These are phyloP conservation scores for Dolomedes plantarius DNA, from an alignment of 2,888 invertebrate genomes.

Conservation along the genomic window DNA sequence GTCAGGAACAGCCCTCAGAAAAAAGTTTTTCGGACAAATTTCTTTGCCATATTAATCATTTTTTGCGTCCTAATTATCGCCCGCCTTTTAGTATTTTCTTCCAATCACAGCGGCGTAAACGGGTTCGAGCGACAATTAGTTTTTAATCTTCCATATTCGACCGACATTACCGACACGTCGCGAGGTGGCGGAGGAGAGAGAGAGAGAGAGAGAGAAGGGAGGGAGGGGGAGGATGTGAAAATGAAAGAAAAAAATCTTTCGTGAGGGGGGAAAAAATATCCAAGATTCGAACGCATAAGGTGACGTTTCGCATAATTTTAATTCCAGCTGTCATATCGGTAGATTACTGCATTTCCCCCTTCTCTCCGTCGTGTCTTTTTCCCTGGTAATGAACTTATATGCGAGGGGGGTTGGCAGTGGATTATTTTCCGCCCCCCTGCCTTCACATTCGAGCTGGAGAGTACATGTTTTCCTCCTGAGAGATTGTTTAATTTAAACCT, in stretches of 20 bases:
- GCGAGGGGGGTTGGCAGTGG: constrained; percentile 12
- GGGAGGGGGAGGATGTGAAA: not conserved
- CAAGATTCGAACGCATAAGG: constrained; percentile 62
- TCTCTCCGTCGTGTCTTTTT: constrained; percentile 22
- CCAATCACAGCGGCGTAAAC: constrained; percentile 69
- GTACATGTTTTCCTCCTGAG: constrained; percentile 32
- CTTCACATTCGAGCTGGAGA: constrained; percentile 27
- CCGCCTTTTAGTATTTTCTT: constrained; percentile 53
- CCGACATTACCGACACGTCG: constrained; percentile 60
- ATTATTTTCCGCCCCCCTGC: not conserved
- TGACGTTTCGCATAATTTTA: constrained; percentile 70
- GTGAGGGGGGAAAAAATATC: not conserved
- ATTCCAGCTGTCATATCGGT: constrained; percentile 70
- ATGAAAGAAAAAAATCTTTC: constrained; percentile 46
- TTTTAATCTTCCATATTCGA: constrained; percentile 70
- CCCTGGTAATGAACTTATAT: constrained; percentile 63
- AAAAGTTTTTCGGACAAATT: constrained; percentile 66
- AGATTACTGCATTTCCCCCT: constrained; percentile 57
- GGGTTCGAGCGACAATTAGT: constrained; percentile 71
- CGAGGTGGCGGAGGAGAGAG: not conserved
- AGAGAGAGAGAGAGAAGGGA: constrained; percentile 29
- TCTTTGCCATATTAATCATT: constrained; percentile 71
- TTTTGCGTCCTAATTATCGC: constrained; percentile 68
- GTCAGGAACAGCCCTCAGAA: constrained; percentile 58
- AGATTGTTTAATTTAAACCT: constrained; percentile 70